phyloP scores from a whole-genome alignment of 2,797 vertebrate genomes.

The Platyrinchus mystaceus region DNA sequence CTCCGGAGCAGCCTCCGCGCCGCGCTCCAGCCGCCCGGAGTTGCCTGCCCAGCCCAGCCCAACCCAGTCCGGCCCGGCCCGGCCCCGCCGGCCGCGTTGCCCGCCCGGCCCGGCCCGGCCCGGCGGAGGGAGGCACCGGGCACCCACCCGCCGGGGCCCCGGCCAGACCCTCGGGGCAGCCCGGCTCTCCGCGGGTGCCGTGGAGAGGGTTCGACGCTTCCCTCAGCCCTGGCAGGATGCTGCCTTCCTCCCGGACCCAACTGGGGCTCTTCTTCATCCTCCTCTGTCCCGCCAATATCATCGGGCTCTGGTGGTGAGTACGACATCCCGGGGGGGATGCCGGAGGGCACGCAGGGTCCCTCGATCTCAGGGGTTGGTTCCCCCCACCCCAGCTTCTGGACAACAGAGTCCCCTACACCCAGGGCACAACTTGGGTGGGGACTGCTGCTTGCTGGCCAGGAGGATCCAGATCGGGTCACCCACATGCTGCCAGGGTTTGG shows the following conservation, averaged over 20 bases:
- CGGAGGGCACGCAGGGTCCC: background rate
- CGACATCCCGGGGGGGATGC: background rate
- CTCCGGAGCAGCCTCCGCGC: constrained; percentile 31
- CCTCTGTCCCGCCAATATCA: constrained; percentile 92
- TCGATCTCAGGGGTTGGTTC: background rate
- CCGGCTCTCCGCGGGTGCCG: background rate
- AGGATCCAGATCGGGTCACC: background rate
- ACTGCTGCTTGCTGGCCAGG: background rate
- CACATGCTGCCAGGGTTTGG: fast-evolving
- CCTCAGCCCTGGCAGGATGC: constrained; percentile 69
- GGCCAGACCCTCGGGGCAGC: background rate
- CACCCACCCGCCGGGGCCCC: background rate
- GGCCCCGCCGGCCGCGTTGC: background rate
- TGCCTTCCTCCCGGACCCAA: constrained; percentile 85
- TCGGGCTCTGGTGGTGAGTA: constrained; percentile 95
- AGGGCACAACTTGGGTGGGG: background rate
- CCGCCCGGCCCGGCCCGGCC: background rate
- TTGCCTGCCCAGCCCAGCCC: constrained; percentile 31
- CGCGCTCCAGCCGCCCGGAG: constrained; percentile 35
- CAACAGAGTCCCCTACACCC: background rate
- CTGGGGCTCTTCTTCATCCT: constrained; percentile 90
- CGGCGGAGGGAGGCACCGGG: constrained; percentile 12
- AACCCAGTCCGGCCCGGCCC: background rate
- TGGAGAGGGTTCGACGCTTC: background rate
- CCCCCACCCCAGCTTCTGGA: background rate